A percentile compares a stretch with the other conserved stretches of the same genome.
Evolutionary conservation across 35 echinoderm and acorn worm genomes (phyloP).

Genomic region (Ptychodera flava): DNA sequence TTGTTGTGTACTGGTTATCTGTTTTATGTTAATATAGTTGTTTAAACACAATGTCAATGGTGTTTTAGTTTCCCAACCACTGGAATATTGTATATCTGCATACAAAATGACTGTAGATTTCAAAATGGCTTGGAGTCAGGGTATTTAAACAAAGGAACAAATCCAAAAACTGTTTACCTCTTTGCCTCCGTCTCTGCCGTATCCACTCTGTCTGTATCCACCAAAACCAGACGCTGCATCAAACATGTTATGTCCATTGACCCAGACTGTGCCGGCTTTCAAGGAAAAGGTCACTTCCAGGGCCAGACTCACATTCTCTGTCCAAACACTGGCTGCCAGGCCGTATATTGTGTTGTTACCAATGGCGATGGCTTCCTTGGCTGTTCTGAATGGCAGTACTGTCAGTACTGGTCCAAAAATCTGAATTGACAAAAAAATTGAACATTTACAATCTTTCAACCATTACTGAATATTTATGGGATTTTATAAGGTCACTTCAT

Average conservation of each 20-base stretch:
- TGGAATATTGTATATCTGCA: no score
- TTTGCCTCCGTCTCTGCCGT: slow-evolving; percentile 93
- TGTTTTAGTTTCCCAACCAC: no score
- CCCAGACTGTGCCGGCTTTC: slow-evolving; percentile 92
- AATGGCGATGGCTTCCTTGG: slow-evolving; percentile 90
- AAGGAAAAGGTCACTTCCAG: slow-evolving; percentile 80
- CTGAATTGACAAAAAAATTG: slow-evolving; percentile 23
- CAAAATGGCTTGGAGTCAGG: no score
- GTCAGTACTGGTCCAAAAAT: slow-evolving; percentile 97
- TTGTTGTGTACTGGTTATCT: no score
- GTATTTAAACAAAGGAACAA: no score
- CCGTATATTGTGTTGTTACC: slow-evolving; percentile 97
- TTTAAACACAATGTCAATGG: no score
- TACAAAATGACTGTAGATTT: no score
- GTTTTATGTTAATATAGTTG: no score
- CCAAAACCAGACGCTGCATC: slow-evolving; percentile 96
- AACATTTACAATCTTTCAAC: no score
- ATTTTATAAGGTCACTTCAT: no score
- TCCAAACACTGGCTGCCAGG: slow-evolving; percentile 93
- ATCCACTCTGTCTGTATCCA: slow-evolving; percentile 91
- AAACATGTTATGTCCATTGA: slow-evolving; percentile 98
- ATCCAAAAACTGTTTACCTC: slow-evolving; percentile 84
- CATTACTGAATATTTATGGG: no score
- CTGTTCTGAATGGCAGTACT: slow-evolving; percentile 88
- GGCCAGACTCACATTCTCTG: slow-evolving; percentile 84